phyloP scores from a whole-genome alignment of 2,797 vertebrate species.

The Acrossocheilus fasciatus region DNA sequence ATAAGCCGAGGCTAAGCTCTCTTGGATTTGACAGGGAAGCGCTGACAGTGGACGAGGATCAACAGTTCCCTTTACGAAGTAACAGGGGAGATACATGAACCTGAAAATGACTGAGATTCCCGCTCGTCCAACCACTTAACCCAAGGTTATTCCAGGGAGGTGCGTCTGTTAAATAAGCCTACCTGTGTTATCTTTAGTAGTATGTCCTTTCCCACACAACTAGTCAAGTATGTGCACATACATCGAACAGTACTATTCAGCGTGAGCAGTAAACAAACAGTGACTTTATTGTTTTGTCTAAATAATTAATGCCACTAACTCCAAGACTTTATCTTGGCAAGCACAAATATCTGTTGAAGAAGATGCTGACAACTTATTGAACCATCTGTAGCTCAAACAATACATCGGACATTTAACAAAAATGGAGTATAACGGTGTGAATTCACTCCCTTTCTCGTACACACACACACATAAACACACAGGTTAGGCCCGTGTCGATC shows the following conservation, averaged over 20 bases:
- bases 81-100: neutral
- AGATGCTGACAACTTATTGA: constrained; percentile 34
- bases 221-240: constrained; percentile 6
- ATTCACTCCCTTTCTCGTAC: constrained; percentile 40
- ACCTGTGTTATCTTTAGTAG: neutral
- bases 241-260: constrained; percentile 47
- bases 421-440: constrained; percentile 26
- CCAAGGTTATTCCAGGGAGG: neutral
- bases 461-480: constrained; percentile 49
- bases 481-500: constrained; percentile 60
- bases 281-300: constrained; percentile 50
- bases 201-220: neutral
- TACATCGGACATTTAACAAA: constrained; percentile 42
- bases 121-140: constrained; percentile 9
- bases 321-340: constrained; percentile 35
- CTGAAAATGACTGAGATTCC: neutral
- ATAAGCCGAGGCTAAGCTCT: neutral
- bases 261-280: constrained; percentile 60
- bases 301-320: constrained; percentile 57
- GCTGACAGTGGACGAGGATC: neutral
- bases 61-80: neutral
- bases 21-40: neutral
- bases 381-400: constrained; percentile 37
- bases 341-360: constrained; percentile 38
- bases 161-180: neutral